A percentile compares a stretch with the other conserved stretches of the same genome.
phyloP scores from a whole-genome alignment of 2,797 vertebrate genomes.

The Gobio occitaniae region DNA sequence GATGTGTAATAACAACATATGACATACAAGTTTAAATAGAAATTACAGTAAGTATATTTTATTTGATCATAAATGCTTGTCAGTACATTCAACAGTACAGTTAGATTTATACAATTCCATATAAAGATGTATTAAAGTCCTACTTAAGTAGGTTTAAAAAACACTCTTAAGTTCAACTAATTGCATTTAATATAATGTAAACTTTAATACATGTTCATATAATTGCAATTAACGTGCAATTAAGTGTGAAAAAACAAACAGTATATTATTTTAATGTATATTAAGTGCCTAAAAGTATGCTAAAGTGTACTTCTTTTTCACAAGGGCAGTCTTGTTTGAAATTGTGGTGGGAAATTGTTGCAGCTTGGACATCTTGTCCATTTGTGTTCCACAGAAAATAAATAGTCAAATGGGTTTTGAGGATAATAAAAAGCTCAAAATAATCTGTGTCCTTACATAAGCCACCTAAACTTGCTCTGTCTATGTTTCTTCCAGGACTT shows the following conservation, averaged over 20 bases:
- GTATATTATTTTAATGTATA: neutral
- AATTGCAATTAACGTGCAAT: neutral
- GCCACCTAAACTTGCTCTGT: neutral
- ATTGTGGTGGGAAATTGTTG: neutral
- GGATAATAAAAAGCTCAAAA: neutral
- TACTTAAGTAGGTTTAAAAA: neutral
- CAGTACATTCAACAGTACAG: neutral
- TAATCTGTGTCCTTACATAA: neutral
- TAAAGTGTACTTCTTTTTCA: neutral
- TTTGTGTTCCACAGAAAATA: neutral
- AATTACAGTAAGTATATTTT: neutral
- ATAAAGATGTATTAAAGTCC: neutral
- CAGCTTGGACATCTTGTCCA: neutral
- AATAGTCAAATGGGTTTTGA: neutral
- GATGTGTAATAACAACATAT: neutral
- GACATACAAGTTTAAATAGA: neutral
- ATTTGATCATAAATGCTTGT: neutral
- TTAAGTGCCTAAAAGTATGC: neutral
- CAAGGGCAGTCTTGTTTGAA: neutral
- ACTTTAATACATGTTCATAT: neutral
- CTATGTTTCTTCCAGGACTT: conserved; percentile 57
- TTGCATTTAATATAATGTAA: neutral
- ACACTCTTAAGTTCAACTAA: neutral
- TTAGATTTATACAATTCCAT: neutral
- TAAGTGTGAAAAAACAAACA: neutral